Conservation (phyloP, 2,113 vertebrate species). For the Zeus faber region DNA sequence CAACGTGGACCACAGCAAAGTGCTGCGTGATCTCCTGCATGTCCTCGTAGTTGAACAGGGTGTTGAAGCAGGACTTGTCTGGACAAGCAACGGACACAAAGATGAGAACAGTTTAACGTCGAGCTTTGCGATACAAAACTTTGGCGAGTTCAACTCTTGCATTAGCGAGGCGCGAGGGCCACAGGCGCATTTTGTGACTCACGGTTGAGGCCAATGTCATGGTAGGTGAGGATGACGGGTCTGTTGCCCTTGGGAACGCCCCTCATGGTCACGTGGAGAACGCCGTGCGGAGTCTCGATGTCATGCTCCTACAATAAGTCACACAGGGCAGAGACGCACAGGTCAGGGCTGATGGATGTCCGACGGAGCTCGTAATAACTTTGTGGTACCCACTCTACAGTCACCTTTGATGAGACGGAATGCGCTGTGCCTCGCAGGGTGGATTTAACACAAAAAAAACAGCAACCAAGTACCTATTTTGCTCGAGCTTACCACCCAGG, state of each 20-base stretch:
- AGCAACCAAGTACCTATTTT: too few relatives aligned
- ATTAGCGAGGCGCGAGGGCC: too few relatives aligned
- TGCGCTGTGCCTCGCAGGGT: too few relatives aligned
- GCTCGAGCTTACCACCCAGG: too few relatives aligned
- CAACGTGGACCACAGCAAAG: conserved; percentile 93
- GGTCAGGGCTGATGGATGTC: not conserved
- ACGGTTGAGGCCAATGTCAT: conserved; percentile 98
- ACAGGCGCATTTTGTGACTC: conserved; percentile 58
- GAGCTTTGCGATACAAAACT: not conserved
- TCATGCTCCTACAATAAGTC: conserved; percentile 87
- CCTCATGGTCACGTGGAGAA: conserved; percentile 93
- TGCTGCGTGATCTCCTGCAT: conserved; percentile 97
- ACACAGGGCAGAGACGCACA: not conserved
- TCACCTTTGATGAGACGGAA: too few relatives aligned
- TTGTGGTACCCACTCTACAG: too few relatives aligned
- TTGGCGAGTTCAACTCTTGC: too few relatives aligned
- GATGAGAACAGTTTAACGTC: not conserved
- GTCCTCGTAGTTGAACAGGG: conserved; percentile 97
- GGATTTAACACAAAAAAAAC: too few relatives aligned
- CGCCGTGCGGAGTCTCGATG: conserved; percentile 90
- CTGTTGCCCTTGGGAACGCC: conserved; percentile 89
- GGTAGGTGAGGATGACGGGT: conserved; percentile 95
- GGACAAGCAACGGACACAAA: conserved; percentile 22
- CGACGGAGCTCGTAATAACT: not conserved
- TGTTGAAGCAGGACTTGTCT: conserved; percentile 99